A percentile compares a stretch with the other conserved stretches of the same genome.
These are phyloP conservation scores for Aporophyla nigra DNA, from an alignment of 2,888 invertebrate species.

Conservation along the genomic window DNA sequence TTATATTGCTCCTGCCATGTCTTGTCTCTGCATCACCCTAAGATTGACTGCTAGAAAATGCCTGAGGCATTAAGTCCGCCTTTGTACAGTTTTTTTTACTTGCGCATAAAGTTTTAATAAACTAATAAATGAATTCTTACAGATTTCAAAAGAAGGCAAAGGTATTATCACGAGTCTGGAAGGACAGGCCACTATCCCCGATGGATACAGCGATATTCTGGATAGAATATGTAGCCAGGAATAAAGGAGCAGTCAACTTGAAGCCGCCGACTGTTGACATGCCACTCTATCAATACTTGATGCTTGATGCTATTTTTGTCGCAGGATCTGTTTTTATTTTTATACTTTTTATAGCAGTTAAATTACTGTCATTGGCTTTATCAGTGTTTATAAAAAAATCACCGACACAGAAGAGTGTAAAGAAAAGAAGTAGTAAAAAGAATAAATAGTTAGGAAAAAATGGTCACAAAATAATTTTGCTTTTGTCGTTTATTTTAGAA, in stretches of 20 bases:
- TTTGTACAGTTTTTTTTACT: too few species aligned
- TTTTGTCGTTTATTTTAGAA: background rate
- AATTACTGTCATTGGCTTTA: conserved; percentile 7
- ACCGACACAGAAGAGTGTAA: conserved; percentile 1
- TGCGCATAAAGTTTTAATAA: too few species aligned
- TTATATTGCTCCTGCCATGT: too few species aligned
- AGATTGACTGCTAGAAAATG: too few species aligned
- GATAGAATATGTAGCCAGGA: conserved; percentile 92
- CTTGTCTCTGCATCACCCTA: too few species aligned
- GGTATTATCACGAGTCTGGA: conserved; percentile 68
- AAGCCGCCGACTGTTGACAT: conserved; percentile 66
- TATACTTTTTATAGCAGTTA: conserved; percentile 11
- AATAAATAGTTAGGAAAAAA: conserved; percentile 1
- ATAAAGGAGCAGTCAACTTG: conserved; percentile 82
- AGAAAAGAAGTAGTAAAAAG: conserved; percentile 32
- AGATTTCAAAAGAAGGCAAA: conserved; percentile 68
- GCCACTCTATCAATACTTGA: conserved; percentile 60
- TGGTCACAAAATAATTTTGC: background rate
- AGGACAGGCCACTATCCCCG: conserved; percentile 85
- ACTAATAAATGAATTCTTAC: too few species aligned
- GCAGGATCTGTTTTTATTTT: conserved; percentile 24
- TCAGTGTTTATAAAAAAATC: conserved; percentile 16
- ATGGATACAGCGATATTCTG: conserved; percentile 92
- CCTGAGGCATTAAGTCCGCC: too few species aligned
- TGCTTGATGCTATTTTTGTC: conserved; percentile 59